Conservation (phyloP, 2,113 vertebrate species). For the Anguilla japonica region DNA sequence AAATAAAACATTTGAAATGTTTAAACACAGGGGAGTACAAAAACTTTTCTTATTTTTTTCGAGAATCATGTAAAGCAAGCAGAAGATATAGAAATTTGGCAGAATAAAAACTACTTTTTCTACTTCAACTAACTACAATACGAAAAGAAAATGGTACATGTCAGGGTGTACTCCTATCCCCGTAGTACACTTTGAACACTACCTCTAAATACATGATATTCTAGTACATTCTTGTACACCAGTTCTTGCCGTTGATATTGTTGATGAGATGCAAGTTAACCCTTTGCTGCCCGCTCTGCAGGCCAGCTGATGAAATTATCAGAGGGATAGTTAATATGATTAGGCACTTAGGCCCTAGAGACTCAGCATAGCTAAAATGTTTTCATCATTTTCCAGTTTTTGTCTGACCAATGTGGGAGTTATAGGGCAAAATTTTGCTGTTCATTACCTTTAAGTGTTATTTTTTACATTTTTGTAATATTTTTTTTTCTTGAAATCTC, state of each 20-base stretch:
- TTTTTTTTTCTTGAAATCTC: constrained; percentile 44
- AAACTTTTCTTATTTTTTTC: constrained; percentile 16
- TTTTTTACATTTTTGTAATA: neutral
- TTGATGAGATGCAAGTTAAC: constrained; percentile 57
- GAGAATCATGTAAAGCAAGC: constrained; percentile 54
- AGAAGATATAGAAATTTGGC: constrained; percentile 52
- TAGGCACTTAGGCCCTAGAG: constrained; percentile 33
- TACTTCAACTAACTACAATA: constrained; percentile 60
- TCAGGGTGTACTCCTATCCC: constrained; percentile 46
- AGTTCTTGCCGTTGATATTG: constrained; percentile 54
- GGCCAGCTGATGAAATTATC: constrained; percentile 50
- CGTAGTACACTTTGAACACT: constrained; percentile 55
- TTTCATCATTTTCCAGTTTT: neutral
- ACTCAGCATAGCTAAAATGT: constrained; percentile 19
- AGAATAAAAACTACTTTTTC: constrained; percentile 56
- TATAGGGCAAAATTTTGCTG: neutral
- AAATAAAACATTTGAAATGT: neutral
- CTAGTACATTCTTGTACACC: constrained; percentile 66
- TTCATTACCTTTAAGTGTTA: neutral
- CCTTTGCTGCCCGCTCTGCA: constrained; percentile 73
- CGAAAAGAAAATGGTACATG: constrained; percentile 52
- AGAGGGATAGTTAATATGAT: constrained; percentile 40
- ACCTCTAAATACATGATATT: constrained; percentile 58
- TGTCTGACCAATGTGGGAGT: neutral
- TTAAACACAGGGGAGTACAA: constrained; percentile 35